Conservation (phyloP, 2,113 vertebrate genomes). For the Coracopsis vasa region DNA sequence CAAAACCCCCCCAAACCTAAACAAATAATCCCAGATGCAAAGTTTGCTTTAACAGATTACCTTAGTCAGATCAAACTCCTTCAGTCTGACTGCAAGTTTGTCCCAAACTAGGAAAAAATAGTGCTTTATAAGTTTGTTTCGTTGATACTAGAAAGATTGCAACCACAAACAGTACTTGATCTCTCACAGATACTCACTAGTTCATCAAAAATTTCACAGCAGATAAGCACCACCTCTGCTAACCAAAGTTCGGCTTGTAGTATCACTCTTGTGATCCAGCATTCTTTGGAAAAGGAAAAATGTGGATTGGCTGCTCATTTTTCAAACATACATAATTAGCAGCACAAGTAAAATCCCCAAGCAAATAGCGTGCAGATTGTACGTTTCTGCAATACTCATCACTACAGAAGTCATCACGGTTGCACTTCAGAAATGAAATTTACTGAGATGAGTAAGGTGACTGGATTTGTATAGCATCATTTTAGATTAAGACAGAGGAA, state of each 20-base stretch:
- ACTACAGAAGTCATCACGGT: background rate
- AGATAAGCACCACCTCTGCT: background rate
- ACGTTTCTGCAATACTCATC: background rate
- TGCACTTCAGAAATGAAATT: background rate
- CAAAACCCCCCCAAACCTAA: fast-evolving
- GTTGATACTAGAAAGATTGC: background rate
- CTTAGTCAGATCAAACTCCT: background rate
- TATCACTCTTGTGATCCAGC: background rate
- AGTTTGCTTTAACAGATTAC: background rate
- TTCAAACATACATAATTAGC: background rate
- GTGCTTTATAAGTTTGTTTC: background rate
- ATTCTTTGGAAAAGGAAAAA: background rate
- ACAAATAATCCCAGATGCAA: background rate
- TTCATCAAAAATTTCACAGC: background rate
- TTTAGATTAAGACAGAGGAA: background rate
- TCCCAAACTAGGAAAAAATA: background rate
- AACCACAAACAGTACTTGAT: background rate
- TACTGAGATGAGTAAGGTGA: background rate
- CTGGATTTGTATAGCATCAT: background rate
- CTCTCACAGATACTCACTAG: background rate
- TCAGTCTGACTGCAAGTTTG: background rate
- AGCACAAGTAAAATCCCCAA: background rate
- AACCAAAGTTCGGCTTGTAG: background rate
- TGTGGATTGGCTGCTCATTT: background rate
- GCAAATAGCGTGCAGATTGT: background rate